Evolutionary conservation across 2,797 vertebrate genomes (phyloP).

Genomic region (Phataginus tetradactyla): DNA sequence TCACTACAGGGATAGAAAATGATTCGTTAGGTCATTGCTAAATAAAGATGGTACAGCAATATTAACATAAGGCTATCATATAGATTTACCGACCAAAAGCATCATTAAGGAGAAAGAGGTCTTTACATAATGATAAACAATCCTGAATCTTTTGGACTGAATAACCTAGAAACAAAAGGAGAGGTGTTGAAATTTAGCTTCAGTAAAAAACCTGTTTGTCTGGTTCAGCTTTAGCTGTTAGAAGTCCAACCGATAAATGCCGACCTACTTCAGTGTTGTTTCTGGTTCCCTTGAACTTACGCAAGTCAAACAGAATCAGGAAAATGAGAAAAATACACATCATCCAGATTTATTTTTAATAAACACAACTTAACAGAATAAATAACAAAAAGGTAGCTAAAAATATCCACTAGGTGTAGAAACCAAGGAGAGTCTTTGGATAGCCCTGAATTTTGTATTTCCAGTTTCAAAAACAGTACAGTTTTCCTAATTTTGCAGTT

Average conservation of each 20-base stretch:
- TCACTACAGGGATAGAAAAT: slow-evolving; percentile 32
- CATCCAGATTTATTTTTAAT: slow-evolving; percentile 10
- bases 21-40: background rate
- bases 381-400: slow-evolving; percentile 24
- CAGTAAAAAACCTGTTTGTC: slow-evolving; percentile 24
- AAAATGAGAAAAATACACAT: background rate
- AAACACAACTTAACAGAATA: slow-evolving; percentile 87
- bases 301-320: background rate
- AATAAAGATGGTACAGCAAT: background rate
- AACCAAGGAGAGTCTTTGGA: slow-evolving; percentile 16
- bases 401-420: background rate
- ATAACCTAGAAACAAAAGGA: slow-evolving; percentile 7
- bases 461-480: background rate
- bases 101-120: slow-evolving; percentile 8
- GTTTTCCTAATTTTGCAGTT: slow-evolving; percentile 13
- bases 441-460: slow-evolving; percentile 44
- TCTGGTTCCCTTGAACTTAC: background rate
- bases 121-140: background rate
- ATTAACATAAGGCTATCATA: slow-evolving; percentile 20
- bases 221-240: slow-evolving; percentile 8
- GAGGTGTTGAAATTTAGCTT: slow-evolving; percentile 14
- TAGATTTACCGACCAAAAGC: slow-evolving; percentile 35
- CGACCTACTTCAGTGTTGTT: background rate
- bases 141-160: background rate
- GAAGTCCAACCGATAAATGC: slow-evolving; percentile 29